Conservation (phyloP, 1,140 invertebrate genomes). For the Danaus plexippus region DNA sequence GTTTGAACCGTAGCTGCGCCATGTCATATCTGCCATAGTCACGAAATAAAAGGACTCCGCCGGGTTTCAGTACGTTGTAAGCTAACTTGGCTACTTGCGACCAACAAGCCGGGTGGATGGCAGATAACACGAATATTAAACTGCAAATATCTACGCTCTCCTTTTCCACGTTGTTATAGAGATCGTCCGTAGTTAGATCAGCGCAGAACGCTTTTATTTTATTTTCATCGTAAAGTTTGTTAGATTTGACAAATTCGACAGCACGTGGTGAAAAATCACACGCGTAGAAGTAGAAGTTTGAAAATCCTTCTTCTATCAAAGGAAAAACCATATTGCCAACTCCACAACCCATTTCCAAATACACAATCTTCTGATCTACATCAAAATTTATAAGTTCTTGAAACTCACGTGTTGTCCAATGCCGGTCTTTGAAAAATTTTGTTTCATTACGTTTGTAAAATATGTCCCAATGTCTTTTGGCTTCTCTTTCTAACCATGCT, state of each 20-base stretch:
- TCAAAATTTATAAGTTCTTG: slow-evolving; percentile 78
- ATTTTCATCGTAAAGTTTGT: slow-evolving; percentile 74
- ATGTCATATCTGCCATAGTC: slow-evolving; percentile 99
- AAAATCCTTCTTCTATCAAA: slow-evolving; percentile 83
- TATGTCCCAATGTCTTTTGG: slow-evolving; percentile 95
- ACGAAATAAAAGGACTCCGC: slow-evolving; percentile 90
- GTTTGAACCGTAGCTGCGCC: slow-evolving; percentile 94
- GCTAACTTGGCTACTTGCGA: slow-evolving; percentile 77
- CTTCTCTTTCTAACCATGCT: slow-evolving; percentile 86
- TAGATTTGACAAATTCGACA: slow-evolving; percentile 86
- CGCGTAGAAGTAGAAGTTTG: slow-evolving; percentile 85
- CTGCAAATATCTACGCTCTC: slow-evolving; percentile 86
- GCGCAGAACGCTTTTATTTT: slow-evolving; percentile 84
- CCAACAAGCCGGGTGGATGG: slow-evolving; percentile 91
- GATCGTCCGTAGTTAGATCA: slow-evolving; percentile 77
- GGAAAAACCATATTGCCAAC: slow-evolving; percentile 98
- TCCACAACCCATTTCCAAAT: slow-evolving; percentile 96
- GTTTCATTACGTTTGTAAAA: slow-evolving; percentile 97
- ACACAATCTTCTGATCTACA: slow-evolving; percentile 48
- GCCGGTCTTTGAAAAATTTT: slow-evolving; percentile 96
- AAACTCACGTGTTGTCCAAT: slow-evolving; percentile 98
- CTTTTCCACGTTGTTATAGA: slow-evolving; percentile 71
- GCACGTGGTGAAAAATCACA: slow-evolving; percentile 96
- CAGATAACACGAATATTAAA: slow-evolving; percentile 97
- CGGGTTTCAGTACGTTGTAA: slow-evolving; percentile 80